These are phyloP conservation scores for Erythrolamprus reginae DNA, from an alignment of 2,113 vertebrate genomes.

Conservation along the genomic window DNA sequence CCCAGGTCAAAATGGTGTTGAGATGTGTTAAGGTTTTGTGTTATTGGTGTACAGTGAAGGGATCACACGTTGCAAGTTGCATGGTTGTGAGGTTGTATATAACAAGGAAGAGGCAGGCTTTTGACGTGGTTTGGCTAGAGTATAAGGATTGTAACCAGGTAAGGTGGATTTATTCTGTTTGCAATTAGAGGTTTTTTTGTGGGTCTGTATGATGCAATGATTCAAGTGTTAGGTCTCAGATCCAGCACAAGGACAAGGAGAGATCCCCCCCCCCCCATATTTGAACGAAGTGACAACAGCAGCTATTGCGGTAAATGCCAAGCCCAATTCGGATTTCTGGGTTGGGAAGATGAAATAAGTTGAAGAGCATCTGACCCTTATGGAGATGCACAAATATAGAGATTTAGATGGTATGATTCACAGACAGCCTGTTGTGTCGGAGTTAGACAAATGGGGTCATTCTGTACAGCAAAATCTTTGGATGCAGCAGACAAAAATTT, in stretches of 20 bases:
- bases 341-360: background rate
- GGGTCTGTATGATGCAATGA: too few relatives aligned
- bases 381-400: too few relatives aligned
- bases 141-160: slow-evolving; percentile 36
- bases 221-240: too few relatives aligned
- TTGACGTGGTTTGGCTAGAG: slow-evolving; percentile 10
- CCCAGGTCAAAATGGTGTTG: too few relatives aligned
- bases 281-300: too few relatives aligned
- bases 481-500: background rate
- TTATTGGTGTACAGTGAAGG: background rate
- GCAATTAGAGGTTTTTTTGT: too few relatives aligned
- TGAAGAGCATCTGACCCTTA: too few relatives aligned
- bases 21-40: too few relatives aligned
- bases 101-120: background rate
- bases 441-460: background rate
- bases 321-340: background rate
- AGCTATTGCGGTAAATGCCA: background rate
- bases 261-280: accelerated
- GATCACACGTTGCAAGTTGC: slow-evolving; percentile 35
- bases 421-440: background rate
- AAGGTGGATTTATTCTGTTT: slow-evolving; percentile 1
- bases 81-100: slow-evolving; percentile 20
- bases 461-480: background rate
- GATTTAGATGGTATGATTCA: too few relatives aligned
- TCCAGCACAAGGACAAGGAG: too few relatives aligned